A percentile compares a stretch with the other conserved stretches of the same genome.
These are phyloP conservation scores for Bothrops alternatus DNA, from an alignment of 2,797 vertebrate species.

Conservation along the genomic window DNA sequence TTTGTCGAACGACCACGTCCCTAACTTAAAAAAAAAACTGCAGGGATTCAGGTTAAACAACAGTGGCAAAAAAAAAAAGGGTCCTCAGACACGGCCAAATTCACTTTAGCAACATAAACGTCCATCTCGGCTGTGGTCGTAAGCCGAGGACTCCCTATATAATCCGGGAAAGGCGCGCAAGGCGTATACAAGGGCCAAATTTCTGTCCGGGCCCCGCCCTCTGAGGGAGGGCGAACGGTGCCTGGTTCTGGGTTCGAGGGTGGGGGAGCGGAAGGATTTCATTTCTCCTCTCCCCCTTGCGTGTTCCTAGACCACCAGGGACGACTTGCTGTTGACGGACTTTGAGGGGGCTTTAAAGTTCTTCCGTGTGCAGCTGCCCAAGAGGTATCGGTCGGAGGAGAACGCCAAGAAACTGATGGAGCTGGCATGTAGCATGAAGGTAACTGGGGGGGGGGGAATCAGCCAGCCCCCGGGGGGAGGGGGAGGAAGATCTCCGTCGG, in stretches of 20 bases:
- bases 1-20: no score
- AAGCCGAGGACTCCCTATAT: no score
- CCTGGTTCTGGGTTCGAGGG: not conserved
- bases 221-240: not conserved
- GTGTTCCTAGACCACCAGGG: conserved; percentile 87
- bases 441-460: conserved; percentile 58
- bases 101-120: no score
- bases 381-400: conserved; percentile 98
- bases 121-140: no score
- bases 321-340: conserved; percentile 92
- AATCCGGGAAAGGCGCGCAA: not conserved
- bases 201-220: no score
- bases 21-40: no score
- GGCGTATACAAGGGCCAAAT: not conserved
- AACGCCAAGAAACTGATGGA: conserved; percentile 99
- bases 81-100: no score
- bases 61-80: no score
- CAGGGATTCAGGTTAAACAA: no score
- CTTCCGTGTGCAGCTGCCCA: conserved; percentile 97
- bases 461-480: accelerated
- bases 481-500: not conserved
- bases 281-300: conserved; percentile 13
- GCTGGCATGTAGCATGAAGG: conserved; percentile 97
- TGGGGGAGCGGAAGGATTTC: not conserved
- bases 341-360: conserved; percentile 98